A percentile compares a stretch with the other conserved stretches of the same genome.
Conservation (phyloP, 2,113 vertebrate species). For the Falco punctatus region DNA sequence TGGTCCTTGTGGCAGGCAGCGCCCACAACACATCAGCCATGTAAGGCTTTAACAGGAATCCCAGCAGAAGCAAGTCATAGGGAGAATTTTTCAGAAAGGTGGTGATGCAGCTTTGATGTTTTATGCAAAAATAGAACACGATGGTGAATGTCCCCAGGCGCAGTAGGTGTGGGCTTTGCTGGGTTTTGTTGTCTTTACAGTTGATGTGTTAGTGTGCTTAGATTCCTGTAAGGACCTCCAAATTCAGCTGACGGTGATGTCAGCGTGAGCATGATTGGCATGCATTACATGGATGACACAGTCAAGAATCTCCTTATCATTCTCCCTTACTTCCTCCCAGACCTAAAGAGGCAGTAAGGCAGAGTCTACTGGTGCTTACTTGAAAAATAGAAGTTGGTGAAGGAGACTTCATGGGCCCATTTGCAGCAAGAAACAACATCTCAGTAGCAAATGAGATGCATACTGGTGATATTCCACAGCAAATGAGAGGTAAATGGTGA, state of each 20-base stretch:
- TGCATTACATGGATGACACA: background rate
- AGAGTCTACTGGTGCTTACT: background rate
- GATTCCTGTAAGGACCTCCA: background rate
- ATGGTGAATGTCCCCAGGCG: background rate
- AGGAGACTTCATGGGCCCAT: background rate
- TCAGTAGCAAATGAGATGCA: background rate
- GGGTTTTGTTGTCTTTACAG: background rate
- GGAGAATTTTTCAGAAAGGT: background rate
- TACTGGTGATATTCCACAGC: background rate
- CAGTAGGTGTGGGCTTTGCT: background rate
- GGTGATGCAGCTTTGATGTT: background rate
- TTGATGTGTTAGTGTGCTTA: background rate
- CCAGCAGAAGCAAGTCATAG: background rate
- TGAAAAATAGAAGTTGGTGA: background rate
- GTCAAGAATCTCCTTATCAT: background rate
- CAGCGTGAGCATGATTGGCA: background rate
- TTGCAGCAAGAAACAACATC: background rate
- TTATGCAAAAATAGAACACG: background rate
- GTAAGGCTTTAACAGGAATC: background rate
- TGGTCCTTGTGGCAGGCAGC: background rate
- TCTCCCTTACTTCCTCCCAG: background rate
- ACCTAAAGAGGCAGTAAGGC: background rate
- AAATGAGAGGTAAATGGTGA: background rate
- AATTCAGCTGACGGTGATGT: background rate
- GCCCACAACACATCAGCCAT: background rate